A percentile compares a stretch with the other conserved stretches of the same genome.
phyloP scores from a whole-genome alignment of 2,113 vertebrate genomes.

The Pygoscelis antarcticus region DNA sequence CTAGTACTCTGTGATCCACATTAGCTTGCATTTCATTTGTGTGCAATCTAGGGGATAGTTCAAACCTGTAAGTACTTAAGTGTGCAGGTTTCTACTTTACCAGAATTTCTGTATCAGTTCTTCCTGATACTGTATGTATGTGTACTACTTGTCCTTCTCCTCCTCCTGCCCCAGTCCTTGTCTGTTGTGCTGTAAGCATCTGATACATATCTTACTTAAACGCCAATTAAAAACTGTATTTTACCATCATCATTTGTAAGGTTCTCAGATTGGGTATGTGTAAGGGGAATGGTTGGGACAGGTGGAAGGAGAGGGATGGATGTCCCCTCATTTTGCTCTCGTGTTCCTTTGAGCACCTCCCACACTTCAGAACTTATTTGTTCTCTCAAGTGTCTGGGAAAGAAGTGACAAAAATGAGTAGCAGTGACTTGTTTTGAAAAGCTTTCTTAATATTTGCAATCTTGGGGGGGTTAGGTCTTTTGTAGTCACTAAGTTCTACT shows the following conservation, averaged over 20 bases:
- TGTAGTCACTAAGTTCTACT: background rate
- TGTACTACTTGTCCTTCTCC: background rate
- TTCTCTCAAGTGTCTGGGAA: background rate
- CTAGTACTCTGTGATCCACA: background rate
- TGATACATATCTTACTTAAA: background rate
- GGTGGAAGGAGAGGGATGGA: background rate
- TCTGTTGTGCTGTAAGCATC: background rate
- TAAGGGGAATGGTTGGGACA: background rate
- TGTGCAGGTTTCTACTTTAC: background rate
- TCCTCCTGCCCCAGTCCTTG: background rate
- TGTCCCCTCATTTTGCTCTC: background rate
- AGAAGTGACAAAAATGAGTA: background rate
- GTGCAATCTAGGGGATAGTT: background rate
- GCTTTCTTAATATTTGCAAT: background rate
- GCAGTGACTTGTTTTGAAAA: background rate
- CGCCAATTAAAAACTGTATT: background rate
- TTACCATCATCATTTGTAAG: background rate
- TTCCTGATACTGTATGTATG: background rate
- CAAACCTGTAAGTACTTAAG: background rate
- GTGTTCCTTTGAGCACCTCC: background rate
- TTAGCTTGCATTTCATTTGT: background rate
- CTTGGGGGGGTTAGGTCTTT: background rate
- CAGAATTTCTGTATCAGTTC: background rate
- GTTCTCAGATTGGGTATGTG: background rate
- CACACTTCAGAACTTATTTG: background rate